These are phyloP conservation scores for Stichopus horrens DNA, from an alignment of 53 echinoderm and acorn worm species.

Conservation along the genomic window DNA sequence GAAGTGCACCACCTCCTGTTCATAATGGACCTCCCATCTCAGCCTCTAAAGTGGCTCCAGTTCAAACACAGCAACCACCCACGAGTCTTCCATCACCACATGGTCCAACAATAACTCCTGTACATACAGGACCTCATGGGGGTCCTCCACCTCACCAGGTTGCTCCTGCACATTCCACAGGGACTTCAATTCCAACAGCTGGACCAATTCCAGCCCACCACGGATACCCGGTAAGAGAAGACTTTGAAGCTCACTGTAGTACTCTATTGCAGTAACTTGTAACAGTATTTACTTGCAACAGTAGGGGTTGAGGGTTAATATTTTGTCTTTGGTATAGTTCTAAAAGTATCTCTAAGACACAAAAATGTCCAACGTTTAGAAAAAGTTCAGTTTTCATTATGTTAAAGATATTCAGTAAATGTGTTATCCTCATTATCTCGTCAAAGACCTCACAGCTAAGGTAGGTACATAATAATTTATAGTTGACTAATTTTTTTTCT, in stretches of 20 bases:
- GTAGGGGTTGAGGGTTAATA: too few relatives aligned
- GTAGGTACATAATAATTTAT: too few relatives aligned
- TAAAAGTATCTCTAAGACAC: too few relatives aligned
- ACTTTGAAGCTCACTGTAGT: not conserved
- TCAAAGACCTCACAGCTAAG: too few relatives aligned
- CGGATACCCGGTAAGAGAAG: not conserved
- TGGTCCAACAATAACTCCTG: not conserved
- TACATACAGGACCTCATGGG: not conserved
- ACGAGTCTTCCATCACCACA: conserved; percentile 4
- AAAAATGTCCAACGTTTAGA: too few relatives aligned
- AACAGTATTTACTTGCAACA: too few relatives aligned
- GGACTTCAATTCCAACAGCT: not conserved
- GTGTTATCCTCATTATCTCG: too few relatives aligned
- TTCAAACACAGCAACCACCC: conserved; percentile 28
- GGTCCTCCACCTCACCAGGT: conserved; percentile 9
- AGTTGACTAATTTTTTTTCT: too few relatives aligned
- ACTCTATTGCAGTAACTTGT: not conserved
- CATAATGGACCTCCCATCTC: conserved; percentile 28
- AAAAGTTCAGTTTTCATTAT: too few relatives aligned
- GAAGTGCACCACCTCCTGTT: conserved; percentile 15
- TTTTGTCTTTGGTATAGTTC: too few relatives aligned
- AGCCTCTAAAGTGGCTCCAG: conserved; percentile 7
- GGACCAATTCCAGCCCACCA: not conserved
- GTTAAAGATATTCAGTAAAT: too few relatives aligned
- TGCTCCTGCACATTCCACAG: not conserved